Base-by-base conservation (phyloP, 2,113 vertebrate genomes). In the Cynocephalus volans region DNA sequence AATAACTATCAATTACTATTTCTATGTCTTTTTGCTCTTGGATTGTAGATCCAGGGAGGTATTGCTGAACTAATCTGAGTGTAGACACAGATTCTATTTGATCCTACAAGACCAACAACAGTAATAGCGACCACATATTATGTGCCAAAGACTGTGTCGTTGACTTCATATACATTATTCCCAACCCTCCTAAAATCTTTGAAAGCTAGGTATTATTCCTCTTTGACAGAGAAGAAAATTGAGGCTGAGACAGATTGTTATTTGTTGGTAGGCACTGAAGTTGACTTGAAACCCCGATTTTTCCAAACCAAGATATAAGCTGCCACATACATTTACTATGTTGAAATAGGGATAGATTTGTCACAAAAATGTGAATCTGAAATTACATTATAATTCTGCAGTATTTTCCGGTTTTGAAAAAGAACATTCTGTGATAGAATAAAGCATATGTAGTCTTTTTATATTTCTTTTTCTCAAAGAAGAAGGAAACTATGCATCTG, bases 371-470 rank as follows among this genome's bases (percentile, higher is more conserved):
- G 21, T 69, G 48, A 88, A 67, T 94, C 52, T 65, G 33, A 88
- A 72, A 70, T 90, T 93, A 75, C 62, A 89, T 86, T 83, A 23
- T 97, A 70, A 69, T 67, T 92, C 21, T 81, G 6, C 24, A 33
- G 8, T 80, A 36, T n/a, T 45, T 87, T 90, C 36, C 87, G 48
- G 24, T 87, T 95, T 88, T 36, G 10, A 75, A 94, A 92, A 88
- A 73, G 50, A 90, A 24, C 64, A 83, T 10, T 72, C 50, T 88
- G 36, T 56, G 31, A 73, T 90, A 95, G 56, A 92, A 94, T 50
- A 24, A 54, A 67, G 19, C 56, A 28, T 17, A 21, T 31, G 33
- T 19, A 70, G 28, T 77, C 13, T 90, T 88, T 81, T 81, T 19
- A 19, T 70, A 58, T 50, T 84, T 89, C 21, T 65, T 31, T 96